These are phyloP conservation scores for Penaeus vannamei DNA, from an alignment of 1,140 invertebrate species.

Conservation along the genomic window DNA sequence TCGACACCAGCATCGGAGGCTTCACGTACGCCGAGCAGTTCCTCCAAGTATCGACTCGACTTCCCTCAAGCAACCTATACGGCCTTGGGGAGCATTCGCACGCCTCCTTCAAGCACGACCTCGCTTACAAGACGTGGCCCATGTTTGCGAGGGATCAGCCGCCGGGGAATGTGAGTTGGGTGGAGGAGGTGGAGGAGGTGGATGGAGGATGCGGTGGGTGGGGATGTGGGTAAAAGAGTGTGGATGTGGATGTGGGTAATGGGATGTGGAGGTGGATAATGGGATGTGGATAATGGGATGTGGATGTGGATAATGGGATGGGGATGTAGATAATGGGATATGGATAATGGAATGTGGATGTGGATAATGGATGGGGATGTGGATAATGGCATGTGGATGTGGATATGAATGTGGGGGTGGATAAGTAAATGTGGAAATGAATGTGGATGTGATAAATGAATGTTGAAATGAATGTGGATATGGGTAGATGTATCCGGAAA, in stretches of 20 bases:
- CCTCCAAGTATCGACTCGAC: slow-evolving; percentile 74
- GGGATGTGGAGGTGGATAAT: neutral
- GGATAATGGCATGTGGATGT: no score
- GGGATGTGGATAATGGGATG: neutral
- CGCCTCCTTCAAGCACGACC: slow-evolving; percentile 69
- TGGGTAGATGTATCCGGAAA: neutral
- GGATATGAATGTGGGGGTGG: no score
- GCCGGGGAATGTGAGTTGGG: slow-evolving; percentile 70
- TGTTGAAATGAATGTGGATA: neutral
- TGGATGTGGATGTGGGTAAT: neutral
- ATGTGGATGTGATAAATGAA: neutral
- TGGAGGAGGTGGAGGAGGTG: neutral
- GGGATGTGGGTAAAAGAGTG: no score
- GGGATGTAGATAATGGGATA: neutral
- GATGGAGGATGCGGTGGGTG: no score
- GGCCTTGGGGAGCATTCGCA: slow-evolving; percentile 74
- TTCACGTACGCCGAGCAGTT: slow-evolving; percentile 75
- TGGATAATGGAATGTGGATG: no score
- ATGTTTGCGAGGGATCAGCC: slow-evolving; percentile 74
- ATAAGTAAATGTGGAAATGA: no score
- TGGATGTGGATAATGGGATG: neutral
- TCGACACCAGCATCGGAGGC: slow-evolving; percentile 33
- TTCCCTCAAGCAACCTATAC: slow-evolving; percentile 74
- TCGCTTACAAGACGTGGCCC: slow-evolving; percentile 70
- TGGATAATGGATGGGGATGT: neutral